Base-by-base conservation (phyloP, 2,888 invertebrate species). In the Dioctria rufipes region DNA sequence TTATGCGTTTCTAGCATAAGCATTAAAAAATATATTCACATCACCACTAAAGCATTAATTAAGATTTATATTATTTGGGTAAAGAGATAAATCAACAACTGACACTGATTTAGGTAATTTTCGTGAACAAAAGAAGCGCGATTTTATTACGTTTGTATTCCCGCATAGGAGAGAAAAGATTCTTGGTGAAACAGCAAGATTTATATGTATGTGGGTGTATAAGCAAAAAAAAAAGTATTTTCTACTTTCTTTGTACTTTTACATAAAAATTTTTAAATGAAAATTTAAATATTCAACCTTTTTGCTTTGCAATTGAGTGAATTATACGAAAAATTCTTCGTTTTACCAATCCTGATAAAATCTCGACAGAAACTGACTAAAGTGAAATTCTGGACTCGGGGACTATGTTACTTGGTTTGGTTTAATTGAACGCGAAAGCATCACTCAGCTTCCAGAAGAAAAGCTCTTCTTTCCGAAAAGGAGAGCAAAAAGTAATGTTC, bases 361-460 rank as follows among this genome's bases (percentile, higher is more conserved):
- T 67, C 43, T 67, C 67, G 67, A 25, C 67, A 67, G 46, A 67
- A 43, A 67, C 67, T 67, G 67, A 67, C 46, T 67, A 13, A 43
- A 67, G 43, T 67, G 25, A 25, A 25, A 25, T 25, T 67, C 46
- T 67, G 67, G 46, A 67, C 66, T n/a, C 13, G 66, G 13, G 13
- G 42, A 46, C 43, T 67, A 46, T 46, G 43, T 67, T 67, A 67
- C 67, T 67, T 67, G 67, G 42, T 43, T 42, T 25, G 13, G 40
- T 43, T 67, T 13, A 43, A 67, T 25, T 25, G 42, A 8, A 25
- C 25, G 25, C 25, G 25, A 67, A 67, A 67, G 46, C 67, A 67
- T 67, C 67, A 43, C 46, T 46, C 67, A 25, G 49, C 25, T 5
- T 67, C 67, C 67, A 43, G 67, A 46, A 67, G 25, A 25, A 46